Evolutionary conservation across 2,888 invertebrate species (phyloP).

Genomic region (Operophtera brumata): DNA sequence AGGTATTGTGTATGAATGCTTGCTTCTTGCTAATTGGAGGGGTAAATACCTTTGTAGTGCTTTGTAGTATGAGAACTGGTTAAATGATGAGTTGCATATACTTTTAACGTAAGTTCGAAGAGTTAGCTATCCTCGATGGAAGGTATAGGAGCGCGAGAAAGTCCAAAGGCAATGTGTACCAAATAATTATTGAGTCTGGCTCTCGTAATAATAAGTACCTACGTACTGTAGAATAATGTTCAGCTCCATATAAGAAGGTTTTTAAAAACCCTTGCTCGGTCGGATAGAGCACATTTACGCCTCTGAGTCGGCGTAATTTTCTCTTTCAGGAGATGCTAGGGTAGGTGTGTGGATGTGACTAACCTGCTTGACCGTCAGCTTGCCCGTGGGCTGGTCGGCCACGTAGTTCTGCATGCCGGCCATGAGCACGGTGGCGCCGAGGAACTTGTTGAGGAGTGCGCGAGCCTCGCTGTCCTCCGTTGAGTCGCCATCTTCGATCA

Average conservation of each 20-base stretch:
- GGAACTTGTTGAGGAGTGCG: conserved; percentile 89
- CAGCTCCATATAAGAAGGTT: too few species aligned
- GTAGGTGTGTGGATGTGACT: too few species aligned
- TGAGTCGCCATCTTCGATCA: conserved; percentile 83
- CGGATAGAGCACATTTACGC: too few species aligned
- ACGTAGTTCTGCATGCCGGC: conserved; percentile 86
- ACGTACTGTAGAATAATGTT: too few species aligned
- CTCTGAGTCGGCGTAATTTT: too few species aligned
- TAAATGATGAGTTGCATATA: not conserved
- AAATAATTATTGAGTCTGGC: too few species aligned
- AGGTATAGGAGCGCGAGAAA: too few species aligned
- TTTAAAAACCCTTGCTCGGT: too few species aligned
- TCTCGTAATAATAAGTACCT: too few species aligned
- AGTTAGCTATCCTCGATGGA: too few species aligned
- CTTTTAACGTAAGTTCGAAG: too few species aligned
- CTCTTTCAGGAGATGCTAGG: not conserved
- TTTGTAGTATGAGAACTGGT: conserved; percentile 10
- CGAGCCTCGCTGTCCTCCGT: conserved; percentile 86
- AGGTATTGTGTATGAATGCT: conserved; percentile 8
- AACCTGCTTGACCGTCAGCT: conserved; percentile 53
- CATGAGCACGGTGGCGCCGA: conserved; percentile 90
- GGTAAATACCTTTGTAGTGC: conserved; percentile 1
- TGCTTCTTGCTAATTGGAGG: not conserved
- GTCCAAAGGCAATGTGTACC: too few species aligned
- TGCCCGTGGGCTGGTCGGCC: conserved; percentile 53